Evolutionary conservation across 2,888 invertebrate species (phyloP), one percentile per base, ranked within the genome.

Genomic region (Atrina japonica): DNA sequence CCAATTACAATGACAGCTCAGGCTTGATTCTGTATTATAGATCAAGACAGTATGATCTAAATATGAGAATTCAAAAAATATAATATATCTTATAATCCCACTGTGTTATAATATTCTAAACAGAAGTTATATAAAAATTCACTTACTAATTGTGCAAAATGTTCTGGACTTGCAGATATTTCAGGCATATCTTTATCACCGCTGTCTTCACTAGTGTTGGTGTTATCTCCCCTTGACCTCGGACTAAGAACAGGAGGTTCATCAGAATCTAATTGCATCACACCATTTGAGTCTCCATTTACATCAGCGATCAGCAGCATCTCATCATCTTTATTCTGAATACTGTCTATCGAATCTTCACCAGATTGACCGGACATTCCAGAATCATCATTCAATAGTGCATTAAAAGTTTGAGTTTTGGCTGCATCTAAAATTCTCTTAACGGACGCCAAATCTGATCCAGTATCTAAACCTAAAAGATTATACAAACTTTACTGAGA

Each of bases 391-490:
- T 75, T 76, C 84, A 94, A 94, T 84, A 93, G 94, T 82, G 93
- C 93, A 82, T 93, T 93, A 86, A 95, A 94, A 66, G 93, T 92
- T 91, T 74, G 92, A 7, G 92, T 92, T 5, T 92, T 92, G 0
- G 97, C 96, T 74, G 96, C 95, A 86, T 95, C 94, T 66, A 96
- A 91, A 43, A 96, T 91, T 76, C 94, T 93, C 0, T 95, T 94
- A 0, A 96, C 94, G 11, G 96, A 94, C 18, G 96, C 96, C 78
- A 96, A 92, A 87, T 96, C 71, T 29, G 45, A 63, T 30, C 53
- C 27, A 30, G 35, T 7, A 43, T 60, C 55, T n/a, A 21, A 49
- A 55, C 29, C 66, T 61, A 47, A 41, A 58, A 41, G 1, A 47
- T 14, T 27, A 18, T n/a, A n/a, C n/a, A n/a, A n/a, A n/a, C n/a